These are phyloP conservation scores for Scylla paramamosain DNA, from an alignment of 1,140 invertebrate species.

Conservation along the genomic window DNA sequence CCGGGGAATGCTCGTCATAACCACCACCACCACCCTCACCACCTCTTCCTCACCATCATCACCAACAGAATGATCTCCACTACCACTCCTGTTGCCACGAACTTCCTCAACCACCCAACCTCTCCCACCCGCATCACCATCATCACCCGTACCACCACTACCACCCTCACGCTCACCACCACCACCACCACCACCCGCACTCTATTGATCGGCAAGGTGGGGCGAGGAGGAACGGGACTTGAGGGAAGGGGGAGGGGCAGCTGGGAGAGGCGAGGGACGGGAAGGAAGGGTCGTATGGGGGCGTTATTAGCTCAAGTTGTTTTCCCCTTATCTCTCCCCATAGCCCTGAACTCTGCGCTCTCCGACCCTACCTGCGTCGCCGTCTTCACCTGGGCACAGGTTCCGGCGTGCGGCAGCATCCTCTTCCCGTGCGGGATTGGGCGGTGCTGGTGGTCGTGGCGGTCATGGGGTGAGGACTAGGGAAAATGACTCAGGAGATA, in stretches of 20 bases:
- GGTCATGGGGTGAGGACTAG: too few relatives aligned
- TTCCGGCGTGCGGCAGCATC: too few relatives aligned
- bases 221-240: background rate
- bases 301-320: too few relatives aligned
- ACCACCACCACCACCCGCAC: background rate
- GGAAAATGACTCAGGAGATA: too few relatives aligned
- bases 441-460: too few relatives aligned
- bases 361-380: too few relatives aligned
- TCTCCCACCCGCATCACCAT: background rate
- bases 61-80: background rate
- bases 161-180: background rate
- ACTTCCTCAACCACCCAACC: background rate
- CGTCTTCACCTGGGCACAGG: too few relatives aligned
- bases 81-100: background rate
- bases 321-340: too few relatives aligned
- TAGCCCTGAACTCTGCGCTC: too few relatives aligned
- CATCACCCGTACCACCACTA: background rate
- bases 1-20: background rate
- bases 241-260: background rate
- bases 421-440: too few relatives aligned
- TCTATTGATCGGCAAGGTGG: conserved; percentile 18
- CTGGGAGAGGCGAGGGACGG: background rate
- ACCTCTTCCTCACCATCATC: background rate
- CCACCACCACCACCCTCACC: background rate
- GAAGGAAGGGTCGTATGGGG: background rate